Base-by-base conservation (phyloP, 2,113 vertebrate genomes). In the Ellobius talpinus region DNA sequence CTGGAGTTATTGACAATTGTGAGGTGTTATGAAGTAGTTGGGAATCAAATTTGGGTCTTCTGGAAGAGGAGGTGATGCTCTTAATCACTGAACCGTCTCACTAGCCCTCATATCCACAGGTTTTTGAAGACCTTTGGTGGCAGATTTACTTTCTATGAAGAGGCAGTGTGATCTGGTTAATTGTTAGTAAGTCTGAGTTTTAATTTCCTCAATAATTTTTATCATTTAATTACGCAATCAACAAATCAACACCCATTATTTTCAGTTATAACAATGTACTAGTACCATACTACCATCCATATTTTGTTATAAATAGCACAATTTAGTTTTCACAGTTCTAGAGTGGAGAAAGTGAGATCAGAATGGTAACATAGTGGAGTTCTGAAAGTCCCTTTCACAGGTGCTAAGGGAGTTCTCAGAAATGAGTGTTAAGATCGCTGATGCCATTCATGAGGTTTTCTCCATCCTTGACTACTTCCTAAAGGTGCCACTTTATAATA, bases 131-230 rank as follows among this genome's bases (percentile, higher is more conserved):
- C 17, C 19, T 85, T 70, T 65, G 65, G 63, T 33, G 52, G 2
- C 16, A 63, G 47, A 45, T 77, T 72, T 65, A 91, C 61, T 92
- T 61, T 89, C 65, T 42, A 45, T 36, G 52, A 55, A 76, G 47
- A 39, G 68, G 23, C 61, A 87, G 39, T 45, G 3, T 76, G n/a
- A 77, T 81, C 42, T 93, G 77, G 21, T 6, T 55, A n/a, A 81
- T n/a, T 39, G 5, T 93, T 52, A 77, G 65, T 17, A 76, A 10
- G 77, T 74, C 39, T 87, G 36, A 24, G 7, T 61, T 45, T 87
- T 39, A 63, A 66, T 89, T 95, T 81, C 42, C 23, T 88, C 63
- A 87, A 90, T 33, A 33, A 82, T 94, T 90, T 81, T 78, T 89
- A 52, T 87, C 36, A 89, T 33, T 81, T 93, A 87, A 77, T 23